Conservation (phyloP, 2,113 vertebrate species). For the human region DNA sequence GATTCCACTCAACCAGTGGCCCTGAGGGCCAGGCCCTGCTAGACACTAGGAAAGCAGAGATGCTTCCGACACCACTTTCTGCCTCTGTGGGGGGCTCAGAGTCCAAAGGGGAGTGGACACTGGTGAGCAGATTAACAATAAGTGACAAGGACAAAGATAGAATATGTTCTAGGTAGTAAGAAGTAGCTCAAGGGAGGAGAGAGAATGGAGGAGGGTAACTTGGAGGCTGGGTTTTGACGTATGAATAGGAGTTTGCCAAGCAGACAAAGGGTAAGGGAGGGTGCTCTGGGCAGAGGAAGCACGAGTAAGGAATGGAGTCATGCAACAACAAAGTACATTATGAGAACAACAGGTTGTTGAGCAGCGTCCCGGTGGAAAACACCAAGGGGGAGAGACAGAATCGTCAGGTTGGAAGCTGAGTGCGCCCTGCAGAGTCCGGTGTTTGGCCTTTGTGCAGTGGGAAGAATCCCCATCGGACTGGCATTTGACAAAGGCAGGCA, state of each 20-base stretch:
- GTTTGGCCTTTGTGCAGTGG: not conserved
- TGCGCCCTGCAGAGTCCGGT: not conserved
- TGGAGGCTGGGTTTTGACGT: not conserved
- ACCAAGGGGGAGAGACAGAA: fast-evolving
- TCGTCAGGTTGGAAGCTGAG: not conserved
- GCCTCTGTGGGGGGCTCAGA: not conserved
- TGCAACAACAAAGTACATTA: not conserved
- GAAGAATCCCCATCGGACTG: not conserved
- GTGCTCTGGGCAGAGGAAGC: not conserved
- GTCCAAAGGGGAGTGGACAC: not conserved
- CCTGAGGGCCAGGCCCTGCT: not conserved
- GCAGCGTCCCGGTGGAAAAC: not conserved
- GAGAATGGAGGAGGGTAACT: too few species aligned
- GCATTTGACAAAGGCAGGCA: not conserved
- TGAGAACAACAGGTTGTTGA: not conserved
- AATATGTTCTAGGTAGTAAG: not conserved
- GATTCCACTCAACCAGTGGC: fast-evolving
- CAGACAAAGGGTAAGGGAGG: not conserved
- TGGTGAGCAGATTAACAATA: fast-evolving
- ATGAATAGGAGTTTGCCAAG: not conserved
- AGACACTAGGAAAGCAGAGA: fast-evolving
- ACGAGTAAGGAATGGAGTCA: not conserved
- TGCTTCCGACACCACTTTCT: not conserved
- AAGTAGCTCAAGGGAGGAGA: not conserved
- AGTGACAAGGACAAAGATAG: not conserved